Base-by-base conservation (phyloP, 2,888 invertebrate species). In the Busseola fusca region DNA sequence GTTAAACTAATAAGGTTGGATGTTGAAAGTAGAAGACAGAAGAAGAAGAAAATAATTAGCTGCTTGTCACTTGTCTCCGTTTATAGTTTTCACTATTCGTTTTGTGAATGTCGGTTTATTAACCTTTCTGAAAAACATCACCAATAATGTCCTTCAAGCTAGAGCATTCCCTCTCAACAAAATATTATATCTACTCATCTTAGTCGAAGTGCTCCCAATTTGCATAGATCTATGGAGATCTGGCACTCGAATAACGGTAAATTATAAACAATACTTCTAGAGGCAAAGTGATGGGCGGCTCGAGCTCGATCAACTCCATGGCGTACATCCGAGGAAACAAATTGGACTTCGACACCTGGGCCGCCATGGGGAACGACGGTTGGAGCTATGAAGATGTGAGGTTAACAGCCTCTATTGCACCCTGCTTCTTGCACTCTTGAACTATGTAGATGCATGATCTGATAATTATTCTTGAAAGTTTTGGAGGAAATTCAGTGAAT, bases 261-360 rank as follows among this genome's bases (percentile, higher is more conserved):
- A 58, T 64, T 63, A 56, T 21, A 16, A 56, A 66, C 62, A 40
- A 58, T 62, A 25, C 10, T 88, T 90, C 25, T 82, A 95, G 96
- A 69, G 97, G 96, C 1, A 96, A 96, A 90, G 95, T 96, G 16
- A 96, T 97, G 95, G 97, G 97, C 0, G 97, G 97, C 0, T 96
- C 96, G 0, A 97, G 97, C 62, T 92, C 96, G 5, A 95, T 97
- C 37, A 97, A 97, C 89, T 96, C 96, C 74, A 93, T 97, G 95
- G 96, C 96, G 0, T 97, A 96, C 86, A 92, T 96, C 25, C 87
- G 97, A 81, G 97, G 97, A 0, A 95, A 95, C 82, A 95, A 90
- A 12, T 83, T 91, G 0, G 97, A 97, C 86, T 97, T 96, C 85
- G 96, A 97, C 82, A 91, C 92, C 27, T 97, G 97, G 97, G 97